Evolutionary conservation across 2,113 vertebrate genomes (phyloP).

Genomic region (Nibea albiflora): DNA sequence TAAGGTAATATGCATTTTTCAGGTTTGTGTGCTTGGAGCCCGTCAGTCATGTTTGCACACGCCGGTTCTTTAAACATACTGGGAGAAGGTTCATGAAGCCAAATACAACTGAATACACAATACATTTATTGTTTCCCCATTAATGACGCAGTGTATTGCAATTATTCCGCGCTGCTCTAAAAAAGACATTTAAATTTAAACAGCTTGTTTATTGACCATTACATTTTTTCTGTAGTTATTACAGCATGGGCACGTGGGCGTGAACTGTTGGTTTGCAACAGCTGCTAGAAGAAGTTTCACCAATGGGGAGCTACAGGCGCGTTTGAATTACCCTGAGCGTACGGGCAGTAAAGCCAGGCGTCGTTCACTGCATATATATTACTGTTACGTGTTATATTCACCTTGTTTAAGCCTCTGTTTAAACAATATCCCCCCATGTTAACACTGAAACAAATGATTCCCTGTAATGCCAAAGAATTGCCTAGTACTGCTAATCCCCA

Average conservation of each 20-base stretch:
- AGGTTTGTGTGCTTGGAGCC: conserved; percentile 1
- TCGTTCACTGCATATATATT: no score
- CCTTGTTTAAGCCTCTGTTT: no score
- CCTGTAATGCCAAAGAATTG: neutral
- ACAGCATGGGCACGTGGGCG: conserved; percentile 5
- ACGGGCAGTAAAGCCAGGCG: no score
- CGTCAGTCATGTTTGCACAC: conserved; percentile 11
- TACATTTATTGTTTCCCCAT: neutral
- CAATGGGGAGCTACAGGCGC: no score
- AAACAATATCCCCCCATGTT: neutral
- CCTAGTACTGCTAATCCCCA: neutral
- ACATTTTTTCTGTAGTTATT: neutral
- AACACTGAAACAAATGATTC: neutral
- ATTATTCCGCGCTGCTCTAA: neutral
- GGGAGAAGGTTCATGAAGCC: neutral
- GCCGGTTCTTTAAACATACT: neutral
- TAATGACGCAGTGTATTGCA: neutral
- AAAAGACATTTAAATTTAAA: neutral
- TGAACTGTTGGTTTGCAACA: conserved; percentile 1
- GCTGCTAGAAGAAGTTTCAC: neutral
- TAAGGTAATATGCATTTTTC: conserved; percentile 24
- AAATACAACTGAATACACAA: neutral
- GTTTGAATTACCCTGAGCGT: no score
- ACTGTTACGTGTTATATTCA: no score
- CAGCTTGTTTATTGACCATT: neutral